Percentiles rank a stretch among this genome's conserved stretches.
These are phyloP conservation scores for Euborellia annulipes DNA, from an alignment of 1,140 invertebrate genomes.

Conservation along the genomic window DNA sequence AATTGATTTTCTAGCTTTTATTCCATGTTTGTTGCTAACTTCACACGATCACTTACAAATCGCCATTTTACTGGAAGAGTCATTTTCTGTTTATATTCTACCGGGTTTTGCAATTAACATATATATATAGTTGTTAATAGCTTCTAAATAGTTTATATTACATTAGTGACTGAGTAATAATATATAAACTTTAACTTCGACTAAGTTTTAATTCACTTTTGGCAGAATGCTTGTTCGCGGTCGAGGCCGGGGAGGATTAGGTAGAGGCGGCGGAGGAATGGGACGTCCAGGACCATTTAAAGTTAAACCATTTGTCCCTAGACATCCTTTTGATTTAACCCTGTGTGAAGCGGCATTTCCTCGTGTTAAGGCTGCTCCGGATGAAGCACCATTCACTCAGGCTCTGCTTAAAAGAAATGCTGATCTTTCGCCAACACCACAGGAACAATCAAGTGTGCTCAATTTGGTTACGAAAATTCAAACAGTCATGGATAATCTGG, in stretches of 20 bases:
- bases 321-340: conserved; percentile 81
- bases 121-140: too few species aligned
- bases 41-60: too few species aligned
- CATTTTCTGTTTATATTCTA: too few species aligned
- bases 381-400: conserved; percentile 72
- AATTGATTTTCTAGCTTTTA: too few species aligned
- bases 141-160: too few species aligned
- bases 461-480: conserved; percentile 89
- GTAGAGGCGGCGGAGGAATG: conserved; percentile 20
- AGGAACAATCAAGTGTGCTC: conserved; percentile 78
- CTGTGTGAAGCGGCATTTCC: conserved; percentile 79
- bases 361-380: conserved; percentile 60
- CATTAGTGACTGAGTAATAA: too few species aligned
- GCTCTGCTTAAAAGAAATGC: conserved; percentile 78
- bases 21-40: too few species aligned
- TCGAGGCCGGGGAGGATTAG: conserved; percentile 18
- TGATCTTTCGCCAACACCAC: conserved; percentile 74
- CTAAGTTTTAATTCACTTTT: too few species aligned
- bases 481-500: conserved; percentile 79
- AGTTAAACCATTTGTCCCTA: conserved; percentile 54
- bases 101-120: too few species aligned
- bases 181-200: too few species aligned
- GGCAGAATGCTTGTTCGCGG: conserved; percentile 15
- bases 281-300: conserved; percentile 21
- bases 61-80: too few species aligned